Evolutionary conservation across 2,797 vertebrate species (phyloP), one percentile per base, ranked within the genome.

Genomic region (Oryzias dopingdopingensis): DNA sequence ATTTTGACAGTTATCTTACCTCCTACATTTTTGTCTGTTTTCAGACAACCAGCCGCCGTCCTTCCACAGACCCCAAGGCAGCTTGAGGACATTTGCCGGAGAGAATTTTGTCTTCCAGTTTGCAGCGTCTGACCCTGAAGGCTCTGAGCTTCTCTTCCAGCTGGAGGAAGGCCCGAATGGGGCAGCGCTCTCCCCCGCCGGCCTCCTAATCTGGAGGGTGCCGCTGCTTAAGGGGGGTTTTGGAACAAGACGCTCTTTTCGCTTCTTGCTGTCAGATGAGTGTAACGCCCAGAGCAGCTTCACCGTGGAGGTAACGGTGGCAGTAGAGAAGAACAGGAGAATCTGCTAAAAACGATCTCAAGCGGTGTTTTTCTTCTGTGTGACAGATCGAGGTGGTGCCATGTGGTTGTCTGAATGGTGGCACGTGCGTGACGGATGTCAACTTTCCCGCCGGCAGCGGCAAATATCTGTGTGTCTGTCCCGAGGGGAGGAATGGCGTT

Each of bases 61-160:
- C 56, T 92, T 94, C 82, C 91, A 92, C 71, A 78, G 14, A n/a
- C 92, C 90, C 20, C 76, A 69, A 46, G 80, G 65, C 7, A 53
- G 73, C 68, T 86, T 93, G 64, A 79, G 77, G 74, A 92, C 93
- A 0, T 95, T 94, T 64, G 65, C 77, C 13, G 90, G 90, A 29
- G 93, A 95, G 89, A 93, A 92, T 76, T 95, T 94, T 76, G 90
- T 94, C 80, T 94, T 93, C 86, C 93, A 94, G 88, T 84, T 94
- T 6, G 71, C 82, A 1, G 93, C 91, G 0, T 86, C 67, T 0
- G 93, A 94, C 85, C 93, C 92, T 0, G 93, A 94, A 77, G 92
- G 92, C 56, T 94, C 93, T 0, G 92, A 90, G 0, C 83, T 94
- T 48, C 85, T 93, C 47, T 93, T 95, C 81, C 59, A 90, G 72